Base-by-base conservation (phyloP, 2,888 invertebrate species). In the Incurvaria masculella region DNA sequence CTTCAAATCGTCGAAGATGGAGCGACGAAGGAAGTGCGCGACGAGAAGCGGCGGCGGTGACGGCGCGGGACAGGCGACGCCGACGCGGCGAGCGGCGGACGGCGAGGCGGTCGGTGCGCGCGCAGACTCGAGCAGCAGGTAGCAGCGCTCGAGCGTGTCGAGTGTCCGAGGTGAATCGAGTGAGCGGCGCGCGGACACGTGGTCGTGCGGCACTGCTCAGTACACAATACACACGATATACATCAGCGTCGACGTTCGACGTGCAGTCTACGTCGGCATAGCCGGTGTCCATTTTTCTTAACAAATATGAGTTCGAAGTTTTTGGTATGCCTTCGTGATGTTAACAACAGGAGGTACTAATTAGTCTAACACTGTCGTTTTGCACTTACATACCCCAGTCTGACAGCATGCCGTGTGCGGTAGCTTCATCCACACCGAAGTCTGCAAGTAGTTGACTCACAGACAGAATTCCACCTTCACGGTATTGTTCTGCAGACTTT, bases 311-410 rank as follows among this genome's bases (percentile, higher is more conserved):
- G n/a, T n/a, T n/a, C n/a, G n/a, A n/a, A n/a, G n/a, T n/a, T n/a
- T n/a, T n/a, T n/a, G n/a, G n/a, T n/a, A n/a, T n/a, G n/a, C n/a
- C n/a, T n/a, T n/a, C n/a, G n/a, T n/a, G n/a, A n/a, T n/a, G n/a
- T n/a, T n/a, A n/a, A n/a, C n/a, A n/a, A n/a, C n/a, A n/a, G n/a
- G n/a, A n/a, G n/a, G n/a, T n/a, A n/a, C n/a, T n/a, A n/a, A n/a
- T n/a, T n/a, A n/a, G n/a, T n/a, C n/a, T n/a, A n/a, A n/a, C n/a
- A n/a, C n/a, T n/a, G n/a, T n/a, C n/a, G n/a, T n/a, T n/a, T n/a
- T n/a, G n/a, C n/a, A n/a, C n/a, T n/a, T 60, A 56, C 64, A 54
- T 83, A 91, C 91, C 90, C 87, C 89, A 89, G 69, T 91, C 90
- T 53, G 79, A 81, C 51, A 91, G 74, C 82, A 90, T 86, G 62